A percentile compares a stretch with the other conserved stretches of the same genome.
phyloP scores from a whole-genome alignment of 2,797 vertebrate genomes.

The Tragopan temminckii region DNA sequence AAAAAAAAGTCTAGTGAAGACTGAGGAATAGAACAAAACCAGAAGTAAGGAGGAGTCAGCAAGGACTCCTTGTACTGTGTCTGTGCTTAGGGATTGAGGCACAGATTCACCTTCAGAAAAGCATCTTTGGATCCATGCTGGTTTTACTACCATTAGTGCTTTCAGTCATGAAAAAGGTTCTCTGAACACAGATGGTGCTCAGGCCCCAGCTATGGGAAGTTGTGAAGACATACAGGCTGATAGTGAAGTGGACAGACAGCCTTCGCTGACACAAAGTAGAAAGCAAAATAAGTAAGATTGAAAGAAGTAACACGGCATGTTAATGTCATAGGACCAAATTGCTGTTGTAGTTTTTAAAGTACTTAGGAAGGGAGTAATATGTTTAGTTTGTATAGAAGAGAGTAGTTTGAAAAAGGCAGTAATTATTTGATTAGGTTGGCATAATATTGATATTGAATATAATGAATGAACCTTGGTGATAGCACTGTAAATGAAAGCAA shows the following conservation, averaged over 20 bases:
- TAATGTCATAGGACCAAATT: background rate
- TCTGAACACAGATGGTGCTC: background rate
- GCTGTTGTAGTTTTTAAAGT: background rate
- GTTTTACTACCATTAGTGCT: background rate
- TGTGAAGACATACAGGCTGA: background rate
- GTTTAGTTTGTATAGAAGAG: background rate
- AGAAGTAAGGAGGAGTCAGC: background rate
- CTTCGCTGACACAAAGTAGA: background rate
- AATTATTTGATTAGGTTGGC: background rate
- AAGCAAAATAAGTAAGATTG: background rate
- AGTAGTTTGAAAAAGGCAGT: conserved; percentile 5
- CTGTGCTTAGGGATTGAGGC: background rate
- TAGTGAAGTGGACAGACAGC: background rate
- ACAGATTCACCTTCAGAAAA: background rate
- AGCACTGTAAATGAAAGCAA: conserved; percentile 1
- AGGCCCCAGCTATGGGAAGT: background rate
- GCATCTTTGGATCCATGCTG: background rate
- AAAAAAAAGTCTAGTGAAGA: background rate
- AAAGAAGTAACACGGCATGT: background rate
- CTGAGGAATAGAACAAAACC: background rate
- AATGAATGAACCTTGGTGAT: conserved; percentile 1
- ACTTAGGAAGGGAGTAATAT: fast-evolving
- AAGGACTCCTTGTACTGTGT: background rate
- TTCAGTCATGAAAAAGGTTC: background rate
- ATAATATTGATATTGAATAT: conserved; percentile 6